Percentiles rank a stretch among this genome's conserved stretches.
Evolutionary conservation across 2,113 vertebrate species (phyloP).

Genomic region (Pogonocichla stellata): DNA sequence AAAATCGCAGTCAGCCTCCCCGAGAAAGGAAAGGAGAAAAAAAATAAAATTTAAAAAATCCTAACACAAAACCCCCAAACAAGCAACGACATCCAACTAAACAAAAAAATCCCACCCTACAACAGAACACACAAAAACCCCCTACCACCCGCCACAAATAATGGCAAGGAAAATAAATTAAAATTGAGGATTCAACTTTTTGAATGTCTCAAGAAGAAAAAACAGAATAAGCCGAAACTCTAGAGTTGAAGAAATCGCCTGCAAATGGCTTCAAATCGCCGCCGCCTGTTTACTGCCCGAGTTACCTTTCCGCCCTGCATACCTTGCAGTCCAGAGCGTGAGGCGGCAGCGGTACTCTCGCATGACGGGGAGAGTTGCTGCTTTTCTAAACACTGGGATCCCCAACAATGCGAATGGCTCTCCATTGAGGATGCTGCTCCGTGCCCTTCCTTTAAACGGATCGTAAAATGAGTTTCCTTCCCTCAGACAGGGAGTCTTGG

Average conservation of each 20-base stretch:
- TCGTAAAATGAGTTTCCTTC: conserved; percentile 75
- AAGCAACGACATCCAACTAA: background rate
- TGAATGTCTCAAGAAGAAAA: background rate
- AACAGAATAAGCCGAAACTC: background rate
- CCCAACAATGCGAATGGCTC: conserved; percentile 50
- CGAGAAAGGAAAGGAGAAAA: background rate
- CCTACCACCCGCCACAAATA: background rate
- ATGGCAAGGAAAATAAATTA: background rate
- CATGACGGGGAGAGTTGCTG: background rate
- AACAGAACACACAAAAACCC: fast-evolving
- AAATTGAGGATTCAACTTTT: background rate
- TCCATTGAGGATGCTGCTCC: conserved; percentile 54
- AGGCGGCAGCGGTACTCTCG: background rate
- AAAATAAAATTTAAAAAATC: fast-evolving
- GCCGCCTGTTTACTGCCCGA: background rate
- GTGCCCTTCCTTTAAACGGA: conserved; percentile 70
- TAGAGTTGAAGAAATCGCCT: background rate
- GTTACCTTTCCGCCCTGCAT: background rate
- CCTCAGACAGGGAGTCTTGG: conserved; percentile 62
- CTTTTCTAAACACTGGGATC: conserved; percentile 1
- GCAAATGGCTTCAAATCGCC: background rate
- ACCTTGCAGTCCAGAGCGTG: background rate
- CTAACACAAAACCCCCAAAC: background rate
- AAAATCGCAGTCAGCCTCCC: too few relatives aligned
- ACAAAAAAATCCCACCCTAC: background rate